Percentiles rank a stretch among this genome's conserved stretches.
Evolutionary conservation across 92 coral and sea anemone genomes (phyloP).

Genomic region (Paragorgia papillata): DNA sequence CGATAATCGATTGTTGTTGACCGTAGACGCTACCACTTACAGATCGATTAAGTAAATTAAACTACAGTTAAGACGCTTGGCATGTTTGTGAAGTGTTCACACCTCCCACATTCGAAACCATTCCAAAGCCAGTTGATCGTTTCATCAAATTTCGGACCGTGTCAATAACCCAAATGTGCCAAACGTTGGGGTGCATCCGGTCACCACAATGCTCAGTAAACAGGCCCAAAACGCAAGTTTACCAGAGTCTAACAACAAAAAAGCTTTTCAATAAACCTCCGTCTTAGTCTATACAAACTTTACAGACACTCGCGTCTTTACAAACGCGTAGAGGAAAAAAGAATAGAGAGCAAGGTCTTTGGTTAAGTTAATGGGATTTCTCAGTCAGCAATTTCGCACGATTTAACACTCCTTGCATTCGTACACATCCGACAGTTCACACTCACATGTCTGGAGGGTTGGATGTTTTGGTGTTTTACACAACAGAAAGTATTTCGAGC

Average conservation of each 20-base stretch:
- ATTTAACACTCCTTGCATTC: constrained; percentile 32
- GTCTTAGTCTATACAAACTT: neutral
- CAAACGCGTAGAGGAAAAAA: neutral
- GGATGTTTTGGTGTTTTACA: constrained; percentile 2
- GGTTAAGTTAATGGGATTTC: constrained; percentile 26
- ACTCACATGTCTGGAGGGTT: constrained; percentile 9
- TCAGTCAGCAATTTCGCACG: constrained; percentile 29
- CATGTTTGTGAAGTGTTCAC: constrained; percentile 38
- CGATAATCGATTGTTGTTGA: constrained; percentile 14
- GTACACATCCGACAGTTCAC: constrained; percentile 22
- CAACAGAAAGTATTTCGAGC: neutral
- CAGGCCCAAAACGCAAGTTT: constrained; percentile 30
- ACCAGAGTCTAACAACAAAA: neutral
- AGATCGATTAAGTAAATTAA: constrained; percentile 31
- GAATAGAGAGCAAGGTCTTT: neutral
- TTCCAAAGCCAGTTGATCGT: constrained; percentile 7
- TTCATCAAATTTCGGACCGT: neutral
- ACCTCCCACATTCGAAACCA: constrained; percentile 31
- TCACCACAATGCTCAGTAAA: constrained; percentile 25
- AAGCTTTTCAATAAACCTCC: neutral
- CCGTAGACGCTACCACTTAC: constrained; percentile 21
- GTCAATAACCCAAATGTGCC: neutral
- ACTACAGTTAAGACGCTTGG: constrained; percentile 4
- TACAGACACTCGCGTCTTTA: neutral
- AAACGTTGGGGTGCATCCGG: constrained; percentile 17